Conservation (phyloP, 2,888 invertebrate genomes). For the Perizoma flavofasciatum region DNA sequence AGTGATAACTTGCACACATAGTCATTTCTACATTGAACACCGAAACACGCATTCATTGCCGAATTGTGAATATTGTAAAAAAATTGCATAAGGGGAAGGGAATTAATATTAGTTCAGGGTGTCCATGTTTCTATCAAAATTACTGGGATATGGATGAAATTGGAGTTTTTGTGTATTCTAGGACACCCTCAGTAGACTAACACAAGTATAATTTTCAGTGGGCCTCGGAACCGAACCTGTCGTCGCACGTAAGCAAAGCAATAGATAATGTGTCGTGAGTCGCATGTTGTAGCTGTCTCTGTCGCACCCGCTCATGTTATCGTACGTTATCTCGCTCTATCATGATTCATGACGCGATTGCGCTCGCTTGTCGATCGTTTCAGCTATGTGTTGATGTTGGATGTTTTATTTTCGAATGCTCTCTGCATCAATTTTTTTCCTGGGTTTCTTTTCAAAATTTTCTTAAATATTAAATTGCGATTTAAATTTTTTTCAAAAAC, state of each 20-base stretch:
- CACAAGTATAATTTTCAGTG: constrained; percentile 79
- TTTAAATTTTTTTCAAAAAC: too few species aligned
- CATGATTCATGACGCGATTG: constrained; percentile 57
- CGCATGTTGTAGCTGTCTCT: constrained; percentile 74
- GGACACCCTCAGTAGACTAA: constrained; percentile 73
- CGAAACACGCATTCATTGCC: constrained; percentile 28
- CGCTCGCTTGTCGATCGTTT: constrained; percentile 36
- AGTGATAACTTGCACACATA: constrained; percentile 1
- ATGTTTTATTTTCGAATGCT: constrained; percentile 12
- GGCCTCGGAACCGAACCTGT: constrained; percentile 79
- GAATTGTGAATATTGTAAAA: constrained; percentile 53
- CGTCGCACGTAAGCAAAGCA: constrained; percentile 78
- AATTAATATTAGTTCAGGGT: constrained; percentile 30
- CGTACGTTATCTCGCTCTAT: constrained; percentile 59
- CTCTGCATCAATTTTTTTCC: neutral
- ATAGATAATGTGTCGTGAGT: constrained; percentile 74
- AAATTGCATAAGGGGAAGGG: constrained; percentile 31
- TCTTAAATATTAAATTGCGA: too few species aligned
- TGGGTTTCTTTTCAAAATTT: neutral
- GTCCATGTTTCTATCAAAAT: constrained; percentile 32
- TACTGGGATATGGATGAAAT: constrained; percentile 31
- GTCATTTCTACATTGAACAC: constrained; percentile 21
- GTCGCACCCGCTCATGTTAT: constrained; percentile 66
- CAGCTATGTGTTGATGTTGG: constrained; percentile 39
- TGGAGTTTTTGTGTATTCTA: constrained; percentile 12